Evolutionary conservation across 1,140 invertebrate genomes (phyloP), one percentile per base, ranked within the genome.

Genomic region (Tetraneura akinire): DNA sequence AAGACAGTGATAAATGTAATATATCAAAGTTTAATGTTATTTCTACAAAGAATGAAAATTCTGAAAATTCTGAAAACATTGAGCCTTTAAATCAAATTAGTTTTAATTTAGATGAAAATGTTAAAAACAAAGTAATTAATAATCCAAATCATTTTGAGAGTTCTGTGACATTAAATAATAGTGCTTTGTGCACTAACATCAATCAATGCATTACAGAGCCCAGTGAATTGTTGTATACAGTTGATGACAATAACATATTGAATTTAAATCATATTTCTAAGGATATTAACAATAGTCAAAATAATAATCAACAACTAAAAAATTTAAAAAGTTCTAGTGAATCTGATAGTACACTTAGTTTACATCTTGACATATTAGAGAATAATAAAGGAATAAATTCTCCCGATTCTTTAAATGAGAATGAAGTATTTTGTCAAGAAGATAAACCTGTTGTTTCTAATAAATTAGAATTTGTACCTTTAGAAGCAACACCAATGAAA

Each of bases 391-490:
- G 53, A 62, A 23, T 60, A 8, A 78, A 60, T 60, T 78, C 74
- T 26, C 74, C 74, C 18, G 74, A 60, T 62, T 78, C 74, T 23
- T 49, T 78, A 60, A 78, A 78, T 45, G 53, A 62, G 11, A 55
- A 78, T 60, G 53, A 76, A 16, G 53, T 62, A 1, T 62, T 78
- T 60, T 21, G 55, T 29, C 11, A 47, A 18, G 74, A 78, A 45
- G 32, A 60, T 45, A 62, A 62, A 13, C 53, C 55, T 26, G n/a
- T 45, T 45, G 74, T 78, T 78, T 78, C 74, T 57, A 78, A 62
- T 60, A 78, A 78, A 21, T 9, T 78, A 6, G 74, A 78, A 78
- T 78, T 78, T 78, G 74, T 78, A 11, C 74, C 74, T 62, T 60
- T 78, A 47, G 55, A 57, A 60, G 37, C 37, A 47, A 57, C 53